phyloP scores from a whole-genome alignment of 2,113 vertebrate genomes.

The Falco punctatus region DNA sequence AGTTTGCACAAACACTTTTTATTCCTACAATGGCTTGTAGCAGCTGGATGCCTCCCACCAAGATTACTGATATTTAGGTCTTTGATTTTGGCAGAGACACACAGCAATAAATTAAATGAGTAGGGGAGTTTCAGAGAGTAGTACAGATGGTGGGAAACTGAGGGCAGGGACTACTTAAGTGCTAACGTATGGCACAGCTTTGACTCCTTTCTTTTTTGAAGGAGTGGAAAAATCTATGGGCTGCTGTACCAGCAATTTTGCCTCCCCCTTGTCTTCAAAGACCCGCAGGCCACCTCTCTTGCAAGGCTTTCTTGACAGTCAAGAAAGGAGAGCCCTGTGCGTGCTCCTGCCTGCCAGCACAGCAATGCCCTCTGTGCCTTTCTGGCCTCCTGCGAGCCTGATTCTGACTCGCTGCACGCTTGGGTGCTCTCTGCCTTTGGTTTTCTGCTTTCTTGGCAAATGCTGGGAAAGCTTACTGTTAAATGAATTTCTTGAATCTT shows the following conservation, averaged over 20 bases:
- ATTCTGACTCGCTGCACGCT: background rate
- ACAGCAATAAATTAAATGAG: constrained; percentile 28
- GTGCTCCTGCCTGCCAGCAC: background rate
- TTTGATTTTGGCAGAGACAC: background rate
- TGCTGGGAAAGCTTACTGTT: background rate
- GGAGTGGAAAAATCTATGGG: background rate
- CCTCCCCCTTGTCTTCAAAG: background rate
- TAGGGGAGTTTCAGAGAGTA: background rate
- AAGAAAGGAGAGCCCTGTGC: background rate
- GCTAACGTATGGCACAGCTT: constrained; percentile 27
- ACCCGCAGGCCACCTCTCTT: background rate
- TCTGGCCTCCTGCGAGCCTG: background rate
- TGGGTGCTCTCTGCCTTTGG: background rate
- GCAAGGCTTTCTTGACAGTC: background rate
- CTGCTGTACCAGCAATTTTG: background rate
- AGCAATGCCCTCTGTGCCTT: fast-evolving
- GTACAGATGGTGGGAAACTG: constrained; percentile 56
- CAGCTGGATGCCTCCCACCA: constrained; percentile 57
- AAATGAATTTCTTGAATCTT: background rate
- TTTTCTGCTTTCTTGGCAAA: background rate
- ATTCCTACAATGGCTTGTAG: background rate
- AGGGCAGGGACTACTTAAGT: constrained; percentile 9
- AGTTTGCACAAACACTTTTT: background rate
- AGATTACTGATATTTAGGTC: constrained; percentile 12
- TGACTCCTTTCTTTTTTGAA: background rate